Conservation (phyloP, 2,888 invertebrate genomes). For the Phania funesta region DNA sequence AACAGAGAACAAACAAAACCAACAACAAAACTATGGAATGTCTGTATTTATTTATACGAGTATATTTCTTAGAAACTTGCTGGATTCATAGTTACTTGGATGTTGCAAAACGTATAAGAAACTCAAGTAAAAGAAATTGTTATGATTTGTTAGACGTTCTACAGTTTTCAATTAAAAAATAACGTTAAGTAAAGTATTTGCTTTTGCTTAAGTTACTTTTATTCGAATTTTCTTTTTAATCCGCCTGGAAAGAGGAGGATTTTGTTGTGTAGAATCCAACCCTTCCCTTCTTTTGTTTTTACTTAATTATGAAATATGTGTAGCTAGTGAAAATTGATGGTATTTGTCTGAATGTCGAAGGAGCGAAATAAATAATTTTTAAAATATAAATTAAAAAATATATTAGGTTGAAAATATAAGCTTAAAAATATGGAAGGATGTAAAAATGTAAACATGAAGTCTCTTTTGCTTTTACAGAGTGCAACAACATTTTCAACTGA, state of each 20-base stretch:
- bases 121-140: not conserved
- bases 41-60: not conserved
- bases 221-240: not conserved
- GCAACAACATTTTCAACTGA: too few relatives aligned
- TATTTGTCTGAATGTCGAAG: not conserved
- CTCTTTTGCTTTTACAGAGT: too few relatives aligned
- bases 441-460: too few relatives aligned
- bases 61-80: not conserved
- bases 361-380: not conserved
- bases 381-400: not conserved
- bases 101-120: conserved; percentile 6
- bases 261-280: not conserved
- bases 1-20: not conserved
- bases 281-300: not conserved
- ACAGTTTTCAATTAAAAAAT: conserved; percentile 61
- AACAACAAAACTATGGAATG: not conserved
- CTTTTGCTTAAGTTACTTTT: not conserved
- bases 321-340: not conserved
- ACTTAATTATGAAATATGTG: not conserved
- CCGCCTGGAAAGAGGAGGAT: not conserved
- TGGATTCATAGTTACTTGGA: not conserved
- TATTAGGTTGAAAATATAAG: too few relatives aligned
- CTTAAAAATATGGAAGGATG: too few relatives aligned
- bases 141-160: conserved; percentile 58
- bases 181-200: conserved; percentile 39